A percentile compares a stretch with the other conserved stretches of the same genome.
Conservation (phyloP, 2,888 invertebrate species). For the Eretmocerus hayati region DNA sequence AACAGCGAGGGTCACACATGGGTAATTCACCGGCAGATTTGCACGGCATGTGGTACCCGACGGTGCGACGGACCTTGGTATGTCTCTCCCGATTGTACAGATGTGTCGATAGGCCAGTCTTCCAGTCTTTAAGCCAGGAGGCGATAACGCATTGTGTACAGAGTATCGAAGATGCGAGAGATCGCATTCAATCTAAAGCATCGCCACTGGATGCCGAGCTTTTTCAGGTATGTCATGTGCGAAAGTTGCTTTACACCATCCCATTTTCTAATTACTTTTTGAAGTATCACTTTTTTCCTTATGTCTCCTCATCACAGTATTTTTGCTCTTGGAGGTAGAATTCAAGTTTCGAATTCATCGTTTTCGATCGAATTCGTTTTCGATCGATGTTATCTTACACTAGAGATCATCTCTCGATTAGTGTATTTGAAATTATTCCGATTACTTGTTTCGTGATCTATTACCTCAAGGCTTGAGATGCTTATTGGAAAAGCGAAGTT, state of each 20-base stretch:
- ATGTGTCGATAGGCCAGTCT: slow-evolving; percentile 90
- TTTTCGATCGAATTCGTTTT: background rate
- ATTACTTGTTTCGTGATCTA: too few relatives aligned
- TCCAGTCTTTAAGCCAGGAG: slow-evolving; percentile 95
- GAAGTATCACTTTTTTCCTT: background rate
- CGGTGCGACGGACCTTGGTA: slow-evolving; percentile 87
- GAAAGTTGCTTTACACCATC: background rate
- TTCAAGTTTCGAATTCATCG: background rate
- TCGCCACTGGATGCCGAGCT: slow-evolving; percentile 85
- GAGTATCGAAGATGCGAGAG: slow-evolving; percentile 76
- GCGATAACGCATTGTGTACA: slow-evolving; percentile 87
- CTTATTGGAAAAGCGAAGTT: too few relatives aligned
- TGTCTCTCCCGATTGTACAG: slow-evolving; percentile 88
- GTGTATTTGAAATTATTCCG: too few relatives aligned
- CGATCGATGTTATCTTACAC: too few relatives aligned
- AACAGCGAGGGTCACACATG: slow-evolving; percentile 35
- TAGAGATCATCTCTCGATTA: too few relatives aligned
- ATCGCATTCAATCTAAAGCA: slow-evolving; percentile 69
- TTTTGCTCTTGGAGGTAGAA: background rate
- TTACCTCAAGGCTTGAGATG: too few relatives aligned
- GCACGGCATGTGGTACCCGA: slow-evolving; percentile 99
- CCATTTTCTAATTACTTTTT: background rate
- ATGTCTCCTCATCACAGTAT: background rate
- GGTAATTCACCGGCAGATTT: slow-evolving; percentile 85
- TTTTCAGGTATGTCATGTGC: slow-evolving; percentile 51